Evolutionary conservation across 1,140 invertebrate species (phyloP).

Genomic region (Hyles euphorbiae): DNA sequence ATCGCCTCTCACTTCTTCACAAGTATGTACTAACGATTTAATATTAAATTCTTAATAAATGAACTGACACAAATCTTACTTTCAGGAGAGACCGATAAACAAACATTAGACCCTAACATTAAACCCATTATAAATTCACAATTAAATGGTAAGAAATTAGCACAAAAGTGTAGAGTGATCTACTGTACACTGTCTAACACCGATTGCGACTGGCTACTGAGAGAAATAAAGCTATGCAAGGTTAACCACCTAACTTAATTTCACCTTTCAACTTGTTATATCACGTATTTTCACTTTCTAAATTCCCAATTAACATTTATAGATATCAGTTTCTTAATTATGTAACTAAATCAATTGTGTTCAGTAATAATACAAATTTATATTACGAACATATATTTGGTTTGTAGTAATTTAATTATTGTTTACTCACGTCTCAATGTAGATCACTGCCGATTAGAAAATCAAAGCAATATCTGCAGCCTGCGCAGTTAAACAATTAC

Average conservation of each 20-base stretch:
- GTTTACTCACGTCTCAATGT: no score
- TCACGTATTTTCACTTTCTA: slow-evolving; percentile 59
- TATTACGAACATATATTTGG: not conserved
- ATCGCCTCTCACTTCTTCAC: no score
- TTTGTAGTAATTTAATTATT: not conserved
- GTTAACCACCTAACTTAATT: slow-evolving; percentile 58
- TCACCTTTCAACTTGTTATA: slow-evolving; percentile 67
- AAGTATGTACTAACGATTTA: no score
- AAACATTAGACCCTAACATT: slow-evolving; percentile 47
- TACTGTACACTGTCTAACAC: not conserved
- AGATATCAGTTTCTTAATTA: slow-evolving; percentile 13
- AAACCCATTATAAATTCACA: slow-evolving; percentile 40
- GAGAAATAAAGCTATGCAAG: slow-evolving; percentile 20
- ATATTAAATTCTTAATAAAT: not conserved
- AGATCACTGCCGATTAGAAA: no score
- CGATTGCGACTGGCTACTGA: no score
- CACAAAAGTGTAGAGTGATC: not conserved
- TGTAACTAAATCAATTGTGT: not conserved
- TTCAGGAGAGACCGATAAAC: slow-evolving; percentile 41
- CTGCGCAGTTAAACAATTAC: no score
- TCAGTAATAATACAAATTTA: not conserved
- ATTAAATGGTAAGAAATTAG: not conserved
- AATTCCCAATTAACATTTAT: slow-evolving; percentile 26
- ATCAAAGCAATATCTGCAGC: no score
- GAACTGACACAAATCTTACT: slow-evolving; percentile 33